A percentile compares a stretch with the other conserved stretches of the same genome.
These are phyloP conservation scores for Nebria salina DNA, from an alignment of 2,888 invertebrate genomes.

Conservation along the genomic window DNA sequence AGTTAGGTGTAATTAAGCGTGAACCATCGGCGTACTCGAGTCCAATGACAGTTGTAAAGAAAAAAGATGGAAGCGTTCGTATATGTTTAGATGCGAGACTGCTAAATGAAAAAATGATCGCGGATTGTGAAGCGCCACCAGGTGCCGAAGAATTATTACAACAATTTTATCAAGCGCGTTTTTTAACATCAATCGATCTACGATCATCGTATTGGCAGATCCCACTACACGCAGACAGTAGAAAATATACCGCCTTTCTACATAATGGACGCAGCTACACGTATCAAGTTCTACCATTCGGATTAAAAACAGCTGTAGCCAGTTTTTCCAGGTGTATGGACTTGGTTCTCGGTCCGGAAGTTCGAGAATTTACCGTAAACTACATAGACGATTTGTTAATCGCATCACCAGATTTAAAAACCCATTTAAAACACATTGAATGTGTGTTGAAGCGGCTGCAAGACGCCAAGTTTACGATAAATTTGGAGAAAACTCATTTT, in stretches of 20 bases:
- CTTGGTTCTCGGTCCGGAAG: constrained; percentile 50
- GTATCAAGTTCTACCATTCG: constrained; percentile 54
- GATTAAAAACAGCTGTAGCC: constrained; percentile 52
- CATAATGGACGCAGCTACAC: constrained; percentile 50
- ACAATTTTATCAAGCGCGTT: constrained; percentile 33
- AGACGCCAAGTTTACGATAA: constrained; percentile 50
- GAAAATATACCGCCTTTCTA: constrained; percentile 51
- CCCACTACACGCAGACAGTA: constrained; percentile 48
- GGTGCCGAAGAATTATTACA: constrained; percentile 48
- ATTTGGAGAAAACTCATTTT: constrained; percentile 52
- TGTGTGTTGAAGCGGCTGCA: constrained; percentile 48
- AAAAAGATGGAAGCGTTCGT: constrained; percentile 53
- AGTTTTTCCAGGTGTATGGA: constrained; percentile 52
- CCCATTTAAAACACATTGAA: constrained; percentile 50
- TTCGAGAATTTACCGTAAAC: constrained; percentile 49
- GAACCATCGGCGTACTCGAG: constrained; percentile 54
- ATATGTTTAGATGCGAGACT: constrained; percentile 55
- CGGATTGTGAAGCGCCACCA: constrained; percentile 51
- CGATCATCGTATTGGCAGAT: constrained; percentile 51
- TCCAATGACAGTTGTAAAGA: constrained; percentile 53
- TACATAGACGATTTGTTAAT: constrained; percentile 56
- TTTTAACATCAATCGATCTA: constrained; percentile 39
- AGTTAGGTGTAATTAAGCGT: constrained; percentile 52
- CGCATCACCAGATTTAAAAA: constrained; percentile 49
- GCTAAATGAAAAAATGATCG: constrained; percentile 53